Evolutionary conservation across 2,888 invertebrate species (phyloP).

Genomic region (Tricholauxania praeusta): DNA sequence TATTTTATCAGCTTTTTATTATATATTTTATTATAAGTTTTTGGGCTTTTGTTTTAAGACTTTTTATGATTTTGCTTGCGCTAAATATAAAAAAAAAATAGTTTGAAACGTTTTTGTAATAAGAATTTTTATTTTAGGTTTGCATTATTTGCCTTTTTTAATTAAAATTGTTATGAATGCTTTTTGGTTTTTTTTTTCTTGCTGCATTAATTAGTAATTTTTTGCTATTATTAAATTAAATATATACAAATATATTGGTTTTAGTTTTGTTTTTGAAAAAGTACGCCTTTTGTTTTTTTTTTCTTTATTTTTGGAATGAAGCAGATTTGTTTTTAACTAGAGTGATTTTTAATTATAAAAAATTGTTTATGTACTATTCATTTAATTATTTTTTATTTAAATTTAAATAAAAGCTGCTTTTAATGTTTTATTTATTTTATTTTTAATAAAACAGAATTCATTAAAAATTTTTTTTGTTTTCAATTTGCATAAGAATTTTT

Average conservation of each 20-base stretch:
- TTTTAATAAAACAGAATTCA: slow-evolving; percentile 5
- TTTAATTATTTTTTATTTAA: slow-evolving; percentile 15
- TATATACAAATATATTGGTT: slow-evolving; percentile 25
- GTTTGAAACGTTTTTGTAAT: slow-evolving; percentile 3
- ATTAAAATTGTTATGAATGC: not conserved
- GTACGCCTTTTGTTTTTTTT: slow-evolving; percentile 4
- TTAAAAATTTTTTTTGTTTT: slow-evolving; percentile 38
- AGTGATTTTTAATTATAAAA: slow-evolving; percentile 42
- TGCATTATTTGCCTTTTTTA: not conserved
- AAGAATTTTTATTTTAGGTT: slow-evolving; percentile 3
- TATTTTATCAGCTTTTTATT: not conserved
- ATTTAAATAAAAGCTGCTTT: slow-evolving; percentile 23
- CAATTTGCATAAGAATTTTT: slow-evolving; percentile 32
- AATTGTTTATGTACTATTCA: slow-evolving; percentile 37
- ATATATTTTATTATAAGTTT: not conserved
- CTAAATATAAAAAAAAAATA: slow-evolving; percentile 14
- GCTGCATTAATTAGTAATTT: slow-evolving; percentile 1
- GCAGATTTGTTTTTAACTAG: slow-evolving; percentile 44
- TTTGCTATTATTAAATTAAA: slow-evolving; percentile 27
- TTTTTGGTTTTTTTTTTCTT: slow-evolving; percentile 1
- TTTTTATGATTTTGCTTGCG: slow-evolving; percentile 5
- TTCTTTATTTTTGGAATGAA: slow-evolving; percentile 25
- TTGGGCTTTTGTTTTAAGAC: not conserved
- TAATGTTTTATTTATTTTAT: slow-evolving; percentile 2
- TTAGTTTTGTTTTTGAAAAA: not conserved